Base-by-base conservation (phyloP, 2,888 invertebrate genomes). In the Tenthredo livida region DNA sequence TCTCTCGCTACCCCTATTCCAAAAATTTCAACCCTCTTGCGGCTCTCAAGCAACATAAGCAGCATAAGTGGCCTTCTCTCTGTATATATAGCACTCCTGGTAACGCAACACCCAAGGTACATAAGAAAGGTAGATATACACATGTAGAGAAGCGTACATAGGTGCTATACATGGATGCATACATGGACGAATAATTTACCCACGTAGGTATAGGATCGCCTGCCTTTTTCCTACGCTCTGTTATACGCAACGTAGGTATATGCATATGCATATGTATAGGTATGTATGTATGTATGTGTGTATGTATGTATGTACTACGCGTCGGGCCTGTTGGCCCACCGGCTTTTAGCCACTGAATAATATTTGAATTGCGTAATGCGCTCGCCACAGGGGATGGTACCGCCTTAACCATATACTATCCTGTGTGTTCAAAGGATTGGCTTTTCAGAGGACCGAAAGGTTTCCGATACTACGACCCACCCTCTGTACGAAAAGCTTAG, bases 311-410 rank as follows among this genome's bases (percentile, higher is more conserved):
- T 54, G 54, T 54, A 25, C 58, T 58, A 25, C 25, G 37, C 17
- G 67, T 50, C 10, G 21, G 50, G 43, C 7, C 37, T 80, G 80
- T 80, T 80, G 87, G 88, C 89, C 88, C 90, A 86, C 87, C 88
- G 90, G 91, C 93, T 93, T 92, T 93, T 92, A 93, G 92, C 91
- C 92, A 92, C 92, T 93, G 92, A 93, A 93, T 93, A 93, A 93
- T 93, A 93, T 93, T 93, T 93, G 93, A 92, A 92, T 93, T 93
- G 92, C 92, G 91, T 93, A 93, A 93, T 91, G 92, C 89, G 87
- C 87, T 89, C 88, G 29, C 61, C 87, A 89, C 87, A 87, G 89
- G 89, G 89, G 89, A 86, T 87, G 87, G 88, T 87, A 86, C 88
- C 88, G 87, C 85, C 86, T 85, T 80, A 86, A 88, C 89, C 91